A percentile compares a stretch with the other conserved stretches of the same genome.
Conservation (phyloP, 2,797 vertebrate species). For the Lerista edwardsae region DNA sequence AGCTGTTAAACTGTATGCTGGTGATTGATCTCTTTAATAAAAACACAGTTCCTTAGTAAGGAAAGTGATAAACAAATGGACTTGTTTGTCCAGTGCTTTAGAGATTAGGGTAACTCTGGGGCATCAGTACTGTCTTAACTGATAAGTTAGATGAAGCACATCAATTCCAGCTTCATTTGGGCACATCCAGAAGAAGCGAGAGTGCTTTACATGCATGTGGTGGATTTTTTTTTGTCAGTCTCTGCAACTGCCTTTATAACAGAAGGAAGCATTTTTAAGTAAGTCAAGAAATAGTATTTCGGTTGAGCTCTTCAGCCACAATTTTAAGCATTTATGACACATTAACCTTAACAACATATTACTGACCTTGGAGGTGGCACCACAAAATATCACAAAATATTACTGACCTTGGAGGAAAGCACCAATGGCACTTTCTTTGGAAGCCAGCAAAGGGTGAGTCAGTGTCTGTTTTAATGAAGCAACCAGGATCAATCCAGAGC, state of each 20-base stretch:
- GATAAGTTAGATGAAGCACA: slow-evolving; percentile 80
- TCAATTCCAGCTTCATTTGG: slow-evolving; percentile 75
- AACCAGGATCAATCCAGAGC: background rate
- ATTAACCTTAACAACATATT: background rate
- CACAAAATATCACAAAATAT: too few species aligned
- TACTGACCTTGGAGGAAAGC: background rate
- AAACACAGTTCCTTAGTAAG: slow-evolving; percentile 77
- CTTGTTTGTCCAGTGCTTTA: slow-evolving; percentile 78
- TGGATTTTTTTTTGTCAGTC: slow-evolving; percentile 72
- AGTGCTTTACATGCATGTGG: slow-evolving; percentile 73
- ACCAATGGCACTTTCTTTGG: background rate
- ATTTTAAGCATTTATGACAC: background rate
- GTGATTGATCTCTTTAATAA: slow-evolving; percentile 88
- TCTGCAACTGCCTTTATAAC: slow-evolving; percentile 64
- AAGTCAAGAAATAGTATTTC: slow-evolving; percentile 25
- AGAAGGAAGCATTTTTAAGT: slow-evolving; percentile 63
- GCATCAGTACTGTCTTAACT: slow-evolving; percentile 74
- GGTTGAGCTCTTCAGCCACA: background rate
- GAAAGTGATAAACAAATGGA: slow-evolving; percentile 81
- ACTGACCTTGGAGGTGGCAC: background rate
- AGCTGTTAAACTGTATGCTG: slow-evolving; percentile 76
- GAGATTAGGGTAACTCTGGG: slow-evolving; percentile 72
- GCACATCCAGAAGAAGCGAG: slow-evolving; percentile 64
- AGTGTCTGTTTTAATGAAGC: background rate
- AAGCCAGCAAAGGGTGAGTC: background rate